Conservation (phyloP, 1,140 invertebrate species). For the Tetragonula clypearis region DNA sequence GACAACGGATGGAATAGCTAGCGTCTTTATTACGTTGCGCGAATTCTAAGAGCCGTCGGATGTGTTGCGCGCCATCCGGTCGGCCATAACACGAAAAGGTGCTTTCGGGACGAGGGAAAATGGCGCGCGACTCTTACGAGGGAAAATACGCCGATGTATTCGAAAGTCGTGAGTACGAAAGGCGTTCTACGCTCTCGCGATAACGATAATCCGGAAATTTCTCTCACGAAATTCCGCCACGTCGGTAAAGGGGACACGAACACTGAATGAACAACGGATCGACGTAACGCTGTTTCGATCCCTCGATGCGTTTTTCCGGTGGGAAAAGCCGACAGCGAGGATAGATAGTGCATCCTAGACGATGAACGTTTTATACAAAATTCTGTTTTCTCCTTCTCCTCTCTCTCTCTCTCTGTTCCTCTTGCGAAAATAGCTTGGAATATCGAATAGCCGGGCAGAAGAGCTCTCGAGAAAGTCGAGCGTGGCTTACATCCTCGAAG, state of each 20-base stretch:
- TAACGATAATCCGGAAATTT: slow-evolving; percentile 2
- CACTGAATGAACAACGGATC: slow-evolving; percentile 15
- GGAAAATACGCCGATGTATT: slow-evolving; percentile 6
- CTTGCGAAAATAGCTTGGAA: slow-evolving; percentile 2
- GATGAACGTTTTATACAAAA: slow-evolving; percentile 28
- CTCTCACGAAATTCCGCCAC: background rate
- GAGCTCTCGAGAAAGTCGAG: slow-evolving; percentile 27
- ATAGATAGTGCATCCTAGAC: background rate
- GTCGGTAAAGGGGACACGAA: background rate
- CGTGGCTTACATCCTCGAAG: background rate
- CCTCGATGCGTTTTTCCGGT: background rate
- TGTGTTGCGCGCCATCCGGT: background rate
- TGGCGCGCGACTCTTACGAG: background rate
- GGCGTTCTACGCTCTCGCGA: background rate
- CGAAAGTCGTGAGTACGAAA: background rate
- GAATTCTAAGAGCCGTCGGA: slow-evolving; percentile 7
- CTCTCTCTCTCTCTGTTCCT: background rate
- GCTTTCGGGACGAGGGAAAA: background rate
- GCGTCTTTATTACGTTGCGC: slow-evolving; percentile 17
- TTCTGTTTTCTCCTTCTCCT: background rate
- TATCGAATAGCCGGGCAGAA: slow-evolving; percentile 10
- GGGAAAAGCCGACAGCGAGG: slow-evolving; percentile 14
- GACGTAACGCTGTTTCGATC: slow-evolving; percentile 15
- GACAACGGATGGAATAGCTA: background rate
- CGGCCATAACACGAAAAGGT: background rate